phyloP scores from a whole-genome alignment of 2,797 vertebrate species.

The Etheostoma perlongum region DNA sequence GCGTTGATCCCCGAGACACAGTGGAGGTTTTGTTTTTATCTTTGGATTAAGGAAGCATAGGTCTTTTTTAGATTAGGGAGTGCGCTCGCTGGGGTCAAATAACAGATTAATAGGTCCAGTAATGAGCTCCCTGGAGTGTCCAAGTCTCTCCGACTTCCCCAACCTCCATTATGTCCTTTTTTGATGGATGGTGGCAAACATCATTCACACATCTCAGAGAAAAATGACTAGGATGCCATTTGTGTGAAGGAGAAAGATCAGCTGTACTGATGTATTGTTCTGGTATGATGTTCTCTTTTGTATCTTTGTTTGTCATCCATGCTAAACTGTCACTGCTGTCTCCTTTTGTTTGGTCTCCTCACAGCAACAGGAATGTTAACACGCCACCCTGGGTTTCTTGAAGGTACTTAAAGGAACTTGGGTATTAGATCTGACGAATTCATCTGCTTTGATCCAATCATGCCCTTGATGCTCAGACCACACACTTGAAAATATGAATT shows the following conservation, averaged over 20 bases:
- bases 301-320: constrained; percentile 78
- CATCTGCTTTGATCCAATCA: constrained; percentile 65
- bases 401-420: constrained; percentile 68
- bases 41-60: constrained; percentile 79
- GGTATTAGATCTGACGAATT: constrained; percentile 64
- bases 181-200: constrained; percentile 84
- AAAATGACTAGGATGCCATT: constrained; percentile 82
- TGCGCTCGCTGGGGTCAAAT: constrained; percentile 86
- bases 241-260: constrained; percentile 84
- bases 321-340: constrained; percentile 78
- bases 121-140: constrained; percentile 88
- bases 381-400: constrained; percentile 58
- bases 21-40: constrained; percentile 80
- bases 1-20: constrained; percentile 72
- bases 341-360: constrained; percentile 71
- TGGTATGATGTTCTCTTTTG: constrained; percentile 79
- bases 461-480: constrained; percentile 50
- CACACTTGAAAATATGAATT: constrained; percentile 40
- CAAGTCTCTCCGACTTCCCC: constrained; percentile 74
- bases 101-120: constrained; percentile 88
- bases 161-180: constrained; percentile 77
- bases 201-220: constrained; percentile 84
- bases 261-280: constrained; percentile 77
- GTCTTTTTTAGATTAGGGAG: constrained; percentile 80
- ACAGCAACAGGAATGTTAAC: constrained; percentile 66